A percentile compares a stretch with the other conserved stretches of the same genome.
phyloP scores from a whole-genome alignment of 2,113 vertebrate genomes.

The Bujurquina vittata region DNA sequence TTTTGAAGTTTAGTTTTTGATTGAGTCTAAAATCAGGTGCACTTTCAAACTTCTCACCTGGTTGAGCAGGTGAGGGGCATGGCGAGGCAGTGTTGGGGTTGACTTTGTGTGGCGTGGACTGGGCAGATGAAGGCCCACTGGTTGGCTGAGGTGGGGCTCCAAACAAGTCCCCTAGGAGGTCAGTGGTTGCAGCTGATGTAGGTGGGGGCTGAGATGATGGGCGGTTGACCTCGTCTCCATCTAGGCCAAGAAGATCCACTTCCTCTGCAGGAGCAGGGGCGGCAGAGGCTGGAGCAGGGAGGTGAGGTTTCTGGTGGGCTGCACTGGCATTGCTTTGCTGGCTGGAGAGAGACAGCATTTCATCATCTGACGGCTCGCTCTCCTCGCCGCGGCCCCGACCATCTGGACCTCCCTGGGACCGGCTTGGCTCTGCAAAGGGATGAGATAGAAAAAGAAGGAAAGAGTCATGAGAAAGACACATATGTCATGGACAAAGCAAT shows the following conservation, averaged over 20 bases:
- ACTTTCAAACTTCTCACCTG: constrained; percentile 50
- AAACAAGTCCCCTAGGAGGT: constrained; percentile 93
- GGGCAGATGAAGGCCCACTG: constrained; percentile 84
- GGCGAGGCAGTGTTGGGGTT: constrained; percentile 83
- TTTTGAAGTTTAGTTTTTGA: not conserved
- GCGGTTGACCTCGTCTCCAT: constrained; percentile 79
- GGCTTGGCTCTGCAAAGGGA: constrained; percentile 76
- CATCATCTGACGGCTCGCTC: constrained; percentile 97
- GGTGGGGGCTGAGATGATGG: constrained; percentile 80
- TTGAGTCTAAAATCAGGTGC: not conserved
- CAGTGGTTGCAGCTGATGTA: constrained; percentile 86
- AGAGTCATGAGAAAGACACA: not conserved
- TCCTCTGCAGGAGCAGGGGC: constrained; percentile 81
- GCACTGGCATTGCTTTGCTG: constrained; percentile 88
- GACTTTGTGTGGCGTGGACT: constrained; percentile 90
- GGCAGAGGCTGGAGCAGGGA: constrained; percentile 55
- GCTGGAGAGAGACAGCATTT: constrained; percentile 96
- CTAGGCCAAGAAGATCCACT: constrained; percentile 92
- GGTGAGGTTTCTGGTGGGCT: constrained; percentile 79
- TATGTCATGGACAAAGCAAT: not conserved
- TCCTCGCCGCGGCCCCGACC: constrained; percentile 89
- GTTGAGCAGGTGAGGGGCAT: constrained; percentile 83
- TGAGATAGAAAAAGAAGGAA: not conserved
- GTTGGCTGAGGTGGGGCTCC: constrained; percentile 80
- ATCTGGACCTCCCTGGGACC: constrained; percentile 83